phyloP scores from a whole-genome alignment of 2,113 vertebrate species.

The Myodes glareolus region DNA sequence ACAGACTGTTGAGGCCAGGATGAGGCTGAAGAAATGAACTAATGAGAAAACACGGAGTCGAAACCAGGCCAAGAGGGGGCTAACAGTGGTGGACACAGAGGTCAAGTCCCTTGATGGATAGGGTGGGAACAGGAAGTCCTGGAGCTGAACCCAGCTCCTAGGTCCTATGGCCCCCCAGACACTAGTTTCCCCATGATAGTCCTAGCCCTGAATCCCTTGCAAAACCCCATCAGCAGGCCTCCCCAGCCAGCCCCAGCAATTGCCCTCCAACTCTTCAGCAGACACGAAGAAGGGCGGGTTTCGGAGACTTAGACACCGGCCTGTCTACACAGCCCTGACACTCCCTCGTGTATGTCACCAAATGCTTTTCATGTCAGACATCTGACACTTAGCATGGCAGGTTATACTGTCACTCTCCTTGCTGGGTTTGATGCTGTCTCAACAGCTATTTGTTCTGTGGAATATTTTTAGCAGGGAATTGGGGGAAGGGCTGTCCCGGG shows the following conservation, averaged over 20 bases:
- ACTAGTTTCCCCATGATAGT: neutral
- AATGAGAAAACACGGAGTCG: neutral
- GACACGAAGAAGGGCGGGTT: neutral
- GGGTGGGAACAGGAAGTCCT: neutral
- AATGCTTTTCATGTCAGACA: slow-evolving; percentile 1
- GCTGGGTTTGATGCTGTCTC: slow-evolving; percentile 52
- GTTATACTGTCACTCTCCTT: neutral
- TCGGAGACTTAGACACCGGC: neutral
- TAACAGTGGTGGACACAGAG: neutral
- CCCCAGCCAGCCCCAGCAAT: neutral
- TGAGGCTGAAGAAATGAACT: too few species aligned
- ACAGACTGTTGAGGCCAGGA: neutral
- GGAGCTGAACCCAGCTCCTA: neutral
- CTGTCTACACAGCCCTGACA: neutral
- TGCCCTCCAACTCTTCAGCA: neutral
- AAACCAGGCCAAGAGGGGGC: neutral
- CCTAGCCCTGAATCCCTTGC: neutral
- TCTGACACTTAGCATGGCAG: slow-evolving; percentile 24
- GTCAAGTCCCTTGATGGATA: neutral
- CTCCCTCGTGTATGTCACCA: neutral
- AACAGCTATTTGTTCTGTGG: slow-evolving; percentile 55
- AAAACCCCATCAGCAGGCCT: neutral
- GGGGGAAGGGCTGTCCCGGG: neutral
- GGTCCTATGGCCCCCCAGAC: neutral
- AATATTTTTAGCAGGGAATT: slow-evolving; percentile 58